Conservation (phyloP, 2,797 vertebrate species). For the Scleropages formosus region DNA sequence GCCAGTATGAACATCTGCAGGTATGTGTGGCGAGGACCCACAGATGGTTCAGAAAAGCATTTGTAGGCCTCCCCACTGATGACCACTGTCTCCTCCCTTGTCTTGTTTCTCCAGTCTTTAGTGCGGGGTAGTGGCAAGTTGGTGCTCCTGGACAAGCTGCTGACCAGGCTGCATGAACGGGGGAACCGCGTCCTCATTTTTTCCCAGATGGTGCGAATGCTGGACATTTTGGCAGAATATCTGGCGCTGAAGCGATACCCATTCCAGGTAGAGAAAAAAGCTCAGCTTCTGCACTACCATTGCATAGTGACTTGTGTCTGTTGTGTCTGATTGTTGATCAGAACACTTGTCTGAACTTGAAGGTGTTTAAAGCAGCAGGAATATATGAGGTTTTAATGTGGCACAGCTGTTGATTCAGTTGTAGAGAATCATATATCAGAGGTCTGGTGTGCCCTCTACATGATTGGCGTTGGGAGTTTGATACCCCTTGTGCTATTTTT, state of each 20-base stretch:
- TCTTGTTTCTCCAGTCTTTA: slow-evolving; percentile 64
- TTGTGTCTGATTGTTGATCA: slow-evolving; percentile 17
- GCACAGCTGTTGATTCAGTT: slow-evolving; percentile 32
- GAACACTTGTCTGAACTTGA: background rate
- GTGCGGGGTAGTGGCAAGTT: slow-evolving; percentile 94
- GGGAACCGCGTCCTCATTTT: slow-evolving; percentile 97
- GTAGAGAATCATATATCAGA: slow-evolving; percentile 52
- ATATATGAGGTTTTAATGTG: slow-evolving; percentile 25
- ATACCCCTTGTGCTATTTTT: slow-evolving; percentile 77
- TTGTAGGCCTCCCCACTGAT: background rate
- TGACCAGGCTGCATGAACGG: slow-evolving; percentile 87
- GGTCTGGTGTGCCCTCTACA: slow-evolving; percentile 45
- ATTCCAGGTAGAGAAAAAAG: slow-evolving; percentile 82
- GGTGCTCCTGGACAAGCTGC: slow-evolving; percentile 92
- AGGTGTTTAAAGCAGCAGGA: slow-evolving; percentile 21
- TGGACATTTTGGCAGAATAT: slow-evolving; percentile 98
- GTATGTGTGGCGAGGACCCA: slow-evolving; percentile 54
- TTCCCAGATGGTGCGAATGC: slow-evolving; percentile 99
- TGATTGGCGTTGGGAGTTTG: slow-evolving; percentile 44
- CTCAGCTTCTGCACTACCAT: background rate
- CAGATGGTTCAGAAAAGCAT: too few species aligned
- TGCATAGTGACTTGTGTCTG: too few species aligned
- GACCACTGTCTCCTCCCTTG: background rate
- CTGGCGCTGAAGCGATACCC: slow-evolving; percentile 89
- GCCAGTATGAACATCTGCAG: slow-evolving; percentile 77